Conservation (phyloP, 2,797 vertebrate genomes). For the Gallinago solitaria region DNA sequence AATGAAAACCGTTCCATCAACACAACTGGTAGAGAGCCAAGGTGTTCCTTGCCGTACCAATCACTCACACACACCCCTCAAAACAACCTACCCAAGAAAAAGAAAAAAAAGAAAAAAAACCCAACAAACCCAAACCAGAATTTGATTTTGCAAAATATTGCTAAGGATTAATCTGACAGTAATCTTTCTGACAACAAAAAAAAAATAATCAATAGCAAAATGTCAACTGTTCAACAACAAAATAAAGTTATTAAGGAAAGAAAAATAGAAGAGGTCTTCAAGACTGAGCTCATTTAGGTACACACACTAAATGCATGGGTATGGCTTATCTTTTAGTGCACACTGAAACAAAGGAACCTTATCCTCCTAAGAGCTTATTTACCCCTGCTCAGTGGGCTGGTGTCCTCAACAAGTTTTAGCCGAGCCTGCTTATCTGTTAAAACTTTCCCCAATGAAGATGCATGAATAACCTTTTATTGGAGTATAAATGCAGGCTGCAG, state of each 20-base stretch:
- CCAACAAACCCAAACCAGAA: neutral
- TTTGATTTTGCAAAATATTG: neutral
- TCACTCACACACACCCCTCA: neutral
- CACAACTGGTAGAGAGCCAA: neutral
- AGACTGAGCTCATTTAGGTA: neutral
- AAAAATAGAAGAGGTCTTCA: neutral
- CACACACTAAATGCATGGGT: rapidly evolving
- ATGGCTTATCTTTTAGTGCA: neutral
- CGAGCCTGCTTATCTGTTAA: neutral
- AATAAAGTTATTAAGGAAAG: neutral
- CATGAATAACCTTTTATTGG: neutral
- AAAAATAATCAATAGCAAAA: neutral
- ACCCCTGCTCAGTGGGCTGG: neutral
- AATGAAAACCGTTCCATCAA: neutral
- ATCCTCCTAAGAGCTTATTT: neutral
- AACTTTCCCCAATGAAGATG: neutral
- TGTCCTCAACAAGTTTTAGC: neutral
- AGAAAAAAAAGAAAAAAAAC: neutral
- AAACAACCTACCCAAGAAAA: neutral
- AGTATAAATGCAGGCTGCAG: neutral
- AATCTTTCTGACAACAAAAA: neutral
- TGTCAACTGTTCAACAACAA: neutral
- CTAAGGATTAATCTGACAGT: neutral
- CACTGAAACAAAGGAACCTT: neutral
- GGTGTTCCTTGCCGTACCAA: neutral